A percentile compares a stretch with the other conserved stretches of the same genome.
Conservation (phyloP, 2,113 vertebrate species). For the Ifrita kowaldi region DNA sequence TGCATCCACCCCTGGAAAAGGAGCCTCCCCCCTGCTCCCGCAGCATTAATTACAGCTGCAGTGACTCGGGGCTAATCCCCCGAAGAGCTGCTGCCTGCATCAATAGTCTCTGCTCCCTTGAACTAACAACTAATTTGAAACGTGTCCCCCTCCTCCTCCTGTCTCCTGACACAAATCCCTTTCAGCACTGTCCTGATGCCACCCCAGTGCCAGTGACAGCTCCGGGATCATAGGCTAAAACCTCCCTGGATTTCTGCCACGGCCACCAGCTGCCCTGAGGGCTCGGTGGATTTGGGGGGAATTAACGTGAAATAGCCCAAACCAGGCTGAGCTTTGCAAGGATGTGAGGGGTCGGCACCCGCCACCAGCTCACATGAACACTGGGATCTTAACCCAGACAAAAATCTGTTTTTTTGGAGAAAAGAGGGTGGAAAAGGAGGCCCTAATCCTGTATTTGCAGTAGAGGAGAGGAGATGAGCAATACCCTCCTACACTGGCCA, state of each 20-base stretch:
- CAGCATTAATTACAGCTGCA: background rate
- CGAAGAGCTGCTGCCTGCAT: background rate
- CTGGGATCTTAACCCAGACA: background rate
- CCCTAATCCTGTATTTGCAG: background rate
- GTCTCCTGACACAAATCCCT: constrained; percentile 56
- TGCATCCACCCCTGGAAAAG: background rate
- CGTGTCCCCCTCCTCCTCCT: background rate
- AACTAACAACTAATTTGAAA: constrained; percentile 41
- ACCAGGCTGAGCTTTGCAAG: background rate
- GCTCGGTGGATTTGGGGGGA: constrained; percentile 5
- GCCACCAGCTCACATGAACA: fast-evolving
- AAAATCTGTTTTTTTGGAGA: fast-evolving
- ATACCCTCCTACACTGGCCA: background rate
- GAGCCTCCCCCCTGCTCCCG: background rate
- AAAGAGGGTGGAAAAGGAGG: background rate
- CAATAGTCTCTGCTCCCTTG: background rate
- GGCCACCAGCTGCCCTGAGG: constrained; percentile 2
- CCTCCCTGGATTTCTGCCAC: constrained; percentile 37
- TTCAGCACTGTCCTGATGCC: constrained; percentile 52
- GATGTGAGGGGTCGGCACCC: background rate
- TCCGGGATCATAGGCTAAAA: constrained; percentile 20
- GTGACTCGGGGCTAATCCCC: constrained; percentile 8
- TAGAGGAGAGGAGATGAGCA: background rate
- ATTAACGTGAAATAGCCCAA: background rate
- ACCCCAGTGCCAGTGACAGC: background rate